These are phyloP conservation scores for Trichosurus vulpecula DNA, from an alignment of 2,797 vertebrate genomes.

Conservation along the genomic window DNA sequence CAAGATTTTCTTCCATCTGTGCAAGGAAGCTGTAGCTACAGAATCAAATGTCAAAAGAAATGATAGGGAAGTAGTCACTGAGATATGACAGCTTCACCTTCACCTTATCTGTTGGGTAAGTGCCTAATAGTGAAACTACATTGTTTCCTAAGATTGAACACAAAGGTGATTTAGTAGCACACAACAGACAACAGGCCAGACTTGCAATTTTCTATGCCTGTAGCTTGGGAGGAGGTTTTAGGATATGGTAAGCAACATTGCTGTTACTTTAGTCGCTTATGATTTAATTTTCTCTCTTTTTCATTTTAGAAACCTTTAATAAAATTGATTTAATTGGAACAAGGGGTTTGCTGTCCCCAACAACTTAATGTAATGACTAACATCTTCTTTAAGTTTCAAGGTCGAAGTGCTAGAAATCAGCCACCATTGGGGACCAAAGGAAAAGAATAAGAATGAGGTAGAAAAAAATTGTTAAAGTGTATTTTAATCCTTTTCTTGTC, in stretches of 20 bases:
- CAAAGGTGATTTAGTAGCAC: too few species aligned
- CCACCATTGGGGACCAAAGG: slow-evolving; percentile 20
- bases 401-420: slow-evolving; percentile 32
- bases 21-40: neutral
- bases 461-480: slow-evolving; percentile 28
- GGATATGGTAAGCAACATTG: too few species aligned
- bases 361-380: too few species aligned
- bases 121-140: too few species aligned
- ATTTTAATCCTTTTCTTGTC: slow-evolving; percentile 58
- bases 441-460: slow-evolving; percentile 29
- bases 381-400: slow-evolving; percentile 54
- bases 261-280: neutral
- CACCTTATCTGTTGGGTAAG: neutral
- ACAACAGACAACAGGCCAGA: neutral
- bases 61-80: neutral
- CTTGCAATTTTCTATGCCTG: too few species aligned
- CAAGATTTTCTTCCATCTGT: too few species aligned
- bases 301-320: too few species aligned
- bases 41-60: neutral
- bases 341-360: too few species aligned
- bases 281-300: neutral
- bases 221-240: too few species aligned
- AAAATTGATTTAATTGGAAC: too few species aligned
- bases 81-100: neutral
- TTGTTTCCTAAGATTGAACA: too few species aligned